Evolutionary conservation across 2,113 vertebrate genomes (phyloP).

Genomic region (Pseudonaja textilis): DNA sequence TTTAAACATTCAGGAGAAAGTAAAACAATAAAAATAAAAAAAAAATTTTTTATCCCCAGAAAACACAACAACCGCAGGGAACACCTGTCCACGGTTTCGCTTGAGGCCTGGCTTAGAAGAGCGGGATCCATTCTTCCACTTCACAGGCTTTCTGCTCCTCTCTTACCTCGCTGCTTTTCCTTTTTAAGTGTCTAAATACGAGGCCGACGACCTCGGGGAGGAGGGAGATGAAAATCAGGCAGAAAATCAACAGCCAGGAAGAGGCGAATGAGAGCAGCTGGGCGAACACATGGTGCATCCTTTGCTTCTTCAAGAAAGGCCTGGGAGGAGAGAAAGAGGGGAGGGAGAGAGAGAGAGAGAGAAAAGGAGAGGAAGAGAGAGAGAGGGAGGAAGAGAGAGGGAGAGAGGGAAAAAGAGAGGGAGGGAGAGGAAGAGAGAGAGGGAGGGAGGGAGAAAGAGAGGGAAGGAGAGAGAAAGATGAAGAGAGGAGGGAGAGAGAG

Average conservation of each 20-base stretch:
- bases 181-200: conserved; percentile 71
- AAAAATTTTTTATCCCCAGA: no score
- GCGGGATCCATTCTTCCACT: conserved; percentile 46
- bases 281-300: conserved; percentile 96
- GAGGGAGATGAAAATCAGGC: conserved; percentile 91
- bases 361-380: conserved; percentile 48
- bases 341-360: neutral
- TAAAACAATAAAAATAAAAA: conserved; percentile 33
- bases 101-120: conserved; percentile 10
- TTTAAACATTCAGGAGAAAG: conserved; percentile 36
- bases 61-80: neutral
- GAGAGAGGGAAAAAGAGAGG: conserved; percentile 34
- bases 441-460: neutral
- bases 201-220: conserved; percentile 90
- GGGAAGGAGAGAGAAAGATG: neutral
- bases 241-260: conserved; percentile 90
- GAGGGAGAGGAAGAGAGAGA: conserved; percentile 30
- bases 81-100: neutral
- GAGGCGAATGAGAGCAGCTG: conserved; percentile 93
- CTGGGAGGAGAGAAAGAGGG: conserved; percentile 66
- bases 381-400: conserved; percentile 22
- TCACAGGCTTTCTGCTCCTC: conserved; percentile 2
- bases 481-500: accelerated
- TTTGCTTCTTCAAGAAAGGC: conserved; percentile 94
- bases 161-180: conserved; percentile 76